phyloP scores from a whole-genome alignment of 1,140 invertebrate species.

The Trichomalopsis sarcophagae region DNA sequence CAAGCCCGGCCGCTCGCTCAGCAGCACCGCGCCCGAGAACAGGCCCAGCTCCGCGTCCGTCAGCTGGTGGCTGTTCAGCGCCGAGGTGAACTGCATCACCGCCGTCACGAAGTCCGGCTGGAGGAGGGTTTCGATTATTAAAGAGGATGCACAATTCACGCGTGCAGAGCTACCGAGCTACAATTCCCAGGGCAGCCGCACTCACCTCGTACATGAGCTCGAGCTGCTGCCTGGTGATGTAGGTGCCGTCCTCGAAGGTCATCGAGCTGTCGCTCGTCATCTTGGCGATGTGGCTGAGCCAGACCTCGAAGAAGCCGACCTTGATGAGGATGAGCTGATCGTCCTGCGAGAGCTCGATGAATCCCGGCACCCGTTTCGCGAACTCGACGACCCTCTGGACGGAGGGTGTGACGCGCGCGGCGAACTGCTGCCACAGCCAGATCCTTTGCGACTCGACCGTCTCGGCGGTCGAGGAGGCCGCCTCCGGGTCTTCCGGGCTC shows the following conservation, averaged over 20 bases:
- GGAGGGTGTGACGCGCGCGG: slow-evolving; percentile 86
- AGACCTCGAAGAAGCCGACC: slow-evolving; percentile 97
- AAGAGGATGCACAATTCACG: too few species aligned
- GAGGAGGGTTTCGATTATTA: neutral
- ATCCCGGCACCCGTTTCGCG: slow-evolving; percentile 93
- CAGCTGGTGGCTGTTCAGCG: slow-evolving; percentile 85
- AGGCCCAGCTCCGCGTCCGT: slow-evolving; percentile 94
- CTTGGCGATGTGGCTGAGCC: slow-evolving; percentile 90
- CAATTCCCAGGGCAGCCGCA: neutral
- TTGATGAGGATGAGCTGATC: slow-evolving; percentile 97
- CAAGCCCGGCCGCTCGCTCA: slow-evolving; percentile 87
- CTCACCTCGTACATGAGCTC: slow-evolving; percentile 96
- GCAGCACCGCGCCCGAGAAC: slow-evolving; percentile 90
- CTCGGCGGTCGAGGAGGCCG: slow-evolving; percentile 81
- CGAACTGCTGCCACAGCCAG: slow-evolving; percentile 87
- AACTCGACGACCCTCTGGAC: slow-evolving; percentile 96
- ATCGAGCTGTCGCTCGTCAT: slow-evolving; percentile 88
- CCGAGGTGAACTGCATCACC: slow-evolving; percentile 86
- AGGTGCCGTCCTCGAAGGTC: slow-evolving; percentile 95
- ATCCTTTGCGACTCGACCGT: slow-evolving; percentile 81
- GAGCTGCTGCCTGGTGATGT: slow-evolving; percentile 89
- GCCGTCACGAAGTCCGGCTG: slow-evolving; percentile 84
- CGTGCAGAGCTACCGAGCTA: too few species aligned
- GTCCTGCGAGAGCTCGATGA: slow-evolving; percentile 90
- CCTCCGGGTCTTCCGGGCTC: slow-evolving; percentile 74